A percentile compares a stretch with the other conserved stretches of the same genome.
Evolutionary conservation across 2,888 invertebrate species (phyloP).

Genomic region (Poecilobothrus nobilitatus): DNA sequence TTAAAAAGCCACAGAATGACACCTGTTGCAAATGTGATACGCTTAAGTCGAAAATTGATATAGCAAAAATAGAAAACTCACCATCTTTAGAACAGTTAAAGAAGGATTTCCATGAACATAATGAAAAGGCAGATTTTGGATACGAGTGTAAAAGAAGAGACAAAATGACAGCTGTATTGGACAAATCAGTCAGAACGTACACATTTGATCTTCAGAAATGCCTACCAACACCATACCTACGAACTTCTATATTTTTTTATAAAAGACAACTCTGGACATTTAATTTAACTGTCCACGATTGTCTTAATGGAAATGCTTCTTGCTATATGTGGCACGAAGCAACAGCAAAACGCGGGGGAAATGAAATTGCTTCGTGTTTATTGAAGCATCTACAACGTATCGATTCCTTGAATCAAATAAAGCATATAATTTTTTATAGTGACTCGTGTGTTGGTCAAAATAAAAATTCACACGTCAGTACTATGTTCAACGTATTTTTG

Average conservation of each 20-base stretch:
- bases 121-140: too few species aligned
- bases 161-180: not conserved
- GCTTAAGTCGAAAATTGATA: too few species aligned
- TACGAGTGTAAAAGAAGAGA: too few species aligned
- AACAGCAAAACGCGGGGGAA: not conserved
- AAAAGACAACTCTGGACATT: not conserved
- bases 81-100: too few species aligned
- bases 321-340: not conserved
- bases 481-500: too few species aligned
- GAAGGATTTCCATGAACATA: too few species aligned
- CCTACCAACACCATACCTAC: not conserved
- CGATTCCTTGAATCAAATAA: not conserved
- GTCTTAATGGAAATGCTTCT: not conserved
- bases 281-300: not conserved
- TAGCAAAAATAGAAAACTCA: too few species aligned
- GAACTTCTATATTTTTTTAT: not conserved
- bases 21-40: too few species aligned
- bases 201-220: not conserved
- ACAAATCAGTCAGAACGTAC: not conserved
- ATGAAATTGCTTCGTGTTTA: not conserved
- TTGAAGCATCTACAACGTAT: not conserved
- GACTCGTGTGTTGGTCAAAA: not conserved
- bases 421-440: not conserved
- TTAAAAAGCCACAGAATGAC: too few species aligned
- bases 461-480: not conserved